Percentiles rank a stretch among this genome's conserved stretches.
phyloP scores from a whole-genome alignment of 2,888 invertebrate genomes.

The Stenodema calcarata region DNA sequence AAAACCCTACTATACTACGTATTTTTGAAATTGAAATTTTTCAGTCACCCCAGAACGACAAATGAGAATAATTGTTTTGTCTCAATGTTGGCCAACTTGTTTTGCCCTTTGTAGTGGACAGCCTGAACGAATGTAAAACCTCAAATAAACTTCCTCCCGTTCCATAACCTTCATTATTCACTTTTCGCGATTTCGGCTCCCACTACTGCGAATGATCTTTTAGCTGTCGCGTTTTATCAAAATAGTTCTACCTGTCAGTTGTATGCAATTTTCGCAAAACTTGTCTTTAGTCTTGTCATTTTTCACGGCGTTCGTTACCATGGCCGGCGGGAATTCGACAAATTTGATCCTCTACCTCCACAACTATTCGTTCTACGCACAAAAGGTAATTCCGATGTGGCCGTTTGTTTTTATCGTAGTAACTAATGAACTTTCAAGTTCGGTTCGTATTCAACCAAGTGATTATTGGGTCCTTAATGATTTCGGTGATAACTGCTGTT shows the following conservation, averaged over 20 bases:
- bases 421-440: too few relatives aligned
- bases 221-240: neutral
- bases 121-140: neutral
- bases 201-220: neutral
- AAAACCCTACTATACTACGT: too few relatives aligned
- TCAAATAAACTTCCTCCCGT: neutral
- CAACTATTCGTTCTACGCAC: slow-evolving; percentile 76
- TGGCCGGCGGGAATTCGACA: slow-evolving; percentile 6
- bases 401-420: too few relatives aligned
- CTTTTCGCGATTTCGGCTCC: neutral
- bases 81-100: neutral
- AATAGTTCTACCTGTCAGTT: neutral
- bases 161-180: neutral
- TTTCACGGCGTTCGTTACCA: neutral
- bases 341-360: slow-evolving; percentile 67
- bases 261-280: neutral
- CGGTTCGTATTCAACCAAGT: too few relatives aligned
- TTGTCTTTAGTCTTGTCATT: neutral
- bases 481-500: too few relatives aligned
- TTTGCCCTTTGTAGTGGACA: neutral
- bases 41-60: too few relatives aligned
- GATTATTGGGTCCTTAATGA: too few relatives aligned
- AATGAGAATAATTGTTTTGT: too few relatives aligned
- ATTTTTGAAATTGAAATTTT: too few relatives aligned
- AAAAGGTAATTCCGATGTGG: slow-evolving; percentile 72